Conservation (phyloP, 92 coral and sea anemone species). For the Zoanthus sociatus region DNA sequence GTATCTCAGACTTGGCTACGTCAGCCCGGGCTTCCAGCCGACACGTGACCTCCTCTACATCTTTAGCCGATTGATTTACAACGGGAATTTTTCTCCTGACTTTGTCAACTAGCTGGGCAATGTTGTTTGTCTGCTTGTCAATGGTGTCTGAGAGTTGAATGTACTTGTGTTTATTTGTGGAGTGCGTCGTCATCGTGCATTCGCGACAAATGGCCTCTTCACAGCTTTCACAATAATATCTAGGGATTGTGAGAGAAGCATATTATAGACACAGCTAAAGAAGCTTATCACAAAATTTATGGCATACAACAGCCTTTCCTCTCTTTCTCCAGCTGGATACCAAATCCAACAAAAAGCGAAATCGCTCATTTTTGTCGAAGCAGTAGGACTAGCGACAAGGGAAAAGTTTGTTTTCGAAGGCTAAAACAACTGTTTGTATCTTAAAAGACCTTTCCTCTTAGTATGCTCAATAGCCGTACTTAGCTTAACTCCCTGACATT, state of each 20-base stretch:
- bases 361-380: too few relatives aligned
- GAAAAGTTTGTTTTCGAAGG: too few relatives aligned
- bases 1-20: conserved; percentile 95
- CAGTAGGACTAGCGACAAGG: too few relatives aligned
- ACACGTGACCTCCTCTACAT: conserved; percentile 92
- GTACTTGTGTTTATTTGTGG: conserved; percentile 95
- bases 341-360: too few relatives aligned
- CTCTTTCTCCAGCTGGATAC: too few relatives aligned
- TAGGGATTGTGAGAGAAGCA: conserved; percentile 22
- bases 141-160: conserved; percentile 93
- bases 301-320: too few relatives aligned
- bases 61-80: conserved; percentile 92
- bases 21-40: conserved; percentile 96
- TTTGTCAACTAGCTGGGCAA: conserved; percentile 87
- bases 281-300: background rate
- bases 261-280: background rate
- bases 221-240: conserved; percentile 97
- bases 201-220: conserved; percentile 99
- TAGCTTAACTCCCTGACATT: background rate
- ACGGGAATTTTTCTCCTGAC: conserved; percentile 91
- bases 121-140: conserved; percentile 87
- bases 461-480: background rate
- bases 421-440: too few relatives aligned
- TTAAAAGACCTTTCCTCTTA: too few relatives aligned
- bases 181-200: conserved; percentile 97